phyloP scores from a whole-genome alignment of 2,113 vertebrate species.

The Neolamprologus falcicula region DNA sequence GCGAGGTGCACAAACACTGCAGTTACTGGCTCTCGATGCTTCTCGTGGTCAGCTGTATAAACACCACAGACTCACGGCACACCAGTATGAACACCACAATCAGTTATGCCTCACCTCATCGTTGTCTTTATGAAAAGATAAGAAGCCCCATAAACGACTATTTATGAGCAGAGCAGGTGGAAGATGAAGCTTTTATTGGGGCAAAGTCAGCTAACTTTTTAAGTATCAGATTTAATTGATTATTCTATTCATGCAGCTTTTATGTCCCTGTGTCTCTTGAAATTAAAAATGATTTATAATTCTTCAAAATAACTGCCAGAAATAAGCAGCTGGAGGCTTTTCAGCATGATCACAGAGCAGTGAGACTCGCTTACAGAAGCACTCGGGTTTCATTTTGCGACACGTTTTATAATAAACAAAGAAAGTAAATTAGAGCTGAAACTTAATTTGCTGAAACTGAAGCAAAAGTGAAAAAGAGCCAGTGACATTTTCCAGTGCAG shows the following conservation, averaged over 20 bases:
- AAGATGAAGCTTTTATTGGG: neutral
- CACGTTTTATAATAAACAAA: neutral
- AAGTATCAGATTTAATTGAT: neutral
- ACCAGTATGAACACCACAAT: neutral
- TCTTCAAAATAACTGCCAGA: neutral
- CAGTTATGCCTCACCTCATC: neutral
- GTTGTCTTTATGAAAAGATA: neutral
- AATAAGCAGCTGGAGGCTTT: neutral
- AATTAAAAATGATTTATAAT: neutral
- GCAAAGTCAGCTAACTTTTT: neutral
- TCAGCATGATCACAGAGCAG: neutral
- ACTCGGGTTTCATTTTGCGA: neutral
- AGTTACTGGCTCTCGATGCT: neutral
- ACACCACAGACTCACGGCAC: neutral
- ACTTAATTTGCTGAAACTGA: neutral
- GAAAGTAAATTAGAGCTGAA: neutral
- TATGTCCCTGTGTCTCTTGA: neutral
- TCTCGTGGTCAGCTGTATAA: neutral
- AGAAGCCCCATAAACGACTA: neutral
- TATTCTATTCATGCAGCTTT: neutral
- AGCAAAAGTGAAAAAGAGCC: neutral
- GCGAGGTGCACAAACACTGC: neutral
- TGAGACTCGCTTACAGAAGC: neutral
- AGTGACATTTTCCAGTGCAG: neutral
- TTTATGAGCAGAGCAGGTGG: neutral